These are phyloP conservation scores for Stenotaenia linearis DNA, from an alignment of 2,888 invertebrate genomes.

Conservation along the genomic window DNA sequence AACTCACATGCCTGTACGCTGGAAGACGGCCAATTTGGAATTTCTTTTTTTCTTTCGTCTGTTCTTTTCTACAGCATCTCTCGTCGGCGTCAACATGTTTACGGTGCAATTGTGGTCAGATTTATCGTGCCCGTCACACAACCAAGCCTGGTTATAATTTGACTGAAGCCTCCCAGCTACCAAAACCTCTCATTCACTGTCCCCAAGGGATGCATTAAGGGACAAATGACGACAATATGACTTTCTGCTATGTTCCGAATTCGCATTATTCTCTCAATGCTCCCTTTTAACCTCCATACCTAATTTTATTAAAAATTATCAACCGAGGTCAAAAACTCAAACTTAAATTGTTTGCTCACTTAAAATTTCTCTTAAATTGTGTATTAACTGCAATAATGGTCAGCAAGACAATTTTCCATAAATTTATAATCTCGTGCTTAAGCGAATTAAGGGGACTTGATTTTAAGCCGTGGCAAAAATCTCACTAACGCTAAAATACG, in stretches of 20 bases:
- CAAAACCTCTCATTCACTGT: constrained; percentile 9
- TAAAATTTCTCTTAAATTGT: no score
- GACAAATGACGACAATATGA: constrained; percentile 10
- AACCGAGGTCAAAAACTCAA: neutral
- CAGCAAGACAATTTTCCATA: no score
- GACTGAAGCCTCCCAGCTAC: constrained; percentile 18
- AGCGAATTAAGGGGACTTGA: no score
- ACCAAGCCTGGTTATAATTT: constrained; percentile 19
- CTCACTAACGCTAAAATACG: no score
- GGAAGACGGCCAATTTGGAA: neutral
- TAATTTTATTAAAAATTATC: constrained; percentile 8
- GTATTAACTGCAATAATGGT: no score
- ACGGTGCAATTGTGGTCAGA: constrained; percentile 26
- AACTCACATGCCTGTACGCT: neutral
- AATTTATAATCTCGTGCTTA: no score
- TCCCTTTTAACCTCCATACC: neutral
- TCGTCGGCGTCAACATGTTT: constrained; percentile 21
- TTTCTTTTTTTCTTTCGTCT: neutral
- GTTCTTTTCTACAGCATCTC: constrained; percentile 6
- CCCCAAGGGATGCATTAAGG: neutral
- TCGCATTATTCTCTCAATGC: neutral
- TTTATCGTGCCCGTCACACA: constrained; percentile 24
- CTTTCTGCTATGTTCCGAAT: constrained; percentile 16
- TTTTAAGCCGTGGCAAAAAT: no score
- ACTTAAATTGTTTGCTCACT: neutral